phyloP scores from a whole-genome alignment of 2,888 invertebrate species.

The Smittia aterrima region DNA sequence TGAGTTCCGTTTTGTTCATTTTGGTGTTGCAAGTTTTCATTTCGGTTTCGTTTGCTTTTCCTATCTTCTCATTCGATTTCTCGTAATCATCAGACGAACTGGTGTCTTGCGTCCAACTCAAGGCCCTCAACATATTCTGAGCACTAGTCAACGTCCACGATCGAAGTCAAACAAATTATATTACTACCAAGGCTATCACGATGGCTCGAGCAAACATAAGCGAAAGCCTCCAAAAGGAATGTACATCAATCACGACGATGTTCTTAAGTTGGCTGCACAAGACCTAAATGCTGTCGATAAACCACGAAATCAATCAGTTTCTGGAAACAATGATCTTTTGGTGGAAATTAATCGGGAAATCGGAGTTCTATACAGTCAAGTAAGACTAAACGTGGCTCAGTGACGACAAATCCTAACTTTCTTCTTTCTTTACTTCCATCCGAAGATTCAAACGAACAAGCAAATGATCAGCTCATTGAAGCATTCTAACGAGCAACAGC shows the following conservation, averaged over 20 bases:
- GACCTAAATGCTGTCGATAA: constrained; percentile 48
- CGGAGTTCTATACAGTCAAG: constrained; percentile 92
- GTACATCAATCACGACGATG: constrained; percentile 96
- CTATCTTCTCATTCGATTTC: constrained; percentile 36
- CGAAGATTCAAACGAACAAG: constrained; percentile 90
- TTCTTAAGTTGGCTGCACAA: constrained; percentile 84
- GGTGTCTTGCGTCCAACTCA: constrained; percentile 77
- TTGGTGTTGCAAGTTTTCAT: background rate
- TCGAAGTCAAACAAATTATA: constrained; percentile 49
- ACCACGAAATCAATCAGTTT: constrained; percentile 56
- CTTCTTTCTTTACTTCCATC: constrained; percentile 45
- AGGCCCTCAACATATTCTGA: constrained; percentile 59
- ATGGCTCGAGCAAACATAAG: constrained; percentile 59
- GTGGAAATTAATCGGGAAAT: constrained; percentile 92
- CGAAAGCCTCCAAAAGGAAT: constrained; percentile 94
- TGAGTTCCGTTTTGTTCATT: background rate
- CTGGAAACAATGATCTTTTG: constrained; percentile 73
- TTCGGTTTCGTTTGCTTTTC: constrained; percentile 11
- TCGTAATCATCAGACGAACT: constrained; percentile 62
- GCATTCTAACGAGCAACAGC: constrained; percentile 61
- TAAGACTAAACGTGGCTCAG: constrained; percentile 58
- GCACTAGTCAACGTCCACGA: constrained; percentile 36
- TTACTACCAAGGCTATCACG: constrained; percentile 45
- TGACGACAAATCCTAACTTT: constrained; percentile 43
- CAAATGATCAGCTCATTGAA: constrained; percentile 85